These are phyloP conservation scores for Panthera tigris DNA, from an alignment of 2,113 vertebrate species.

Conservation along the genomic window DNA sequence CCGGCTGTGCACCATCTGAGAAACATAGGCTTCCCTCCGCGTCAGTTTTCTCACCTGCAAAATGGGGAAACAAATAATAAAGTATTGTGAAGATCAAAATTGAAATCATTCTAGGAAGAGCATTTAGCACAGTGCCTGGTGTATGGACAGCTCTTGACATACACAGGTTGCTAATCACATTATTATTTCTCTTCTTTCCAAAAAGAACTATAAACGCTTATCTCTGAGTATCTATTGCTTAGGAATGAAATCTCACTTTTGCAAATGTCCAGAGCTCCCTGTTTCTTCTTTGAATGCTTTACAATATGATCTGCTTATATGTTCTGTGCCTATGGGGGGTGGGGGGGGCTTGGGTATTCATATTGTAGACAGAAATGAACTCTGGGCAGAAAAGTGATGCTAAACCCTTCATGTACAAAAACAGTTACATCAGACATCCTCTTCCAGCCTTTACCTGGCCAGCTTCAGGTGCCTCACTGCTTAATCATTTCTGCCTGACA, in stretches of 20 bases:
- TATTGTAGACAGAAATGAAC: not conserved
- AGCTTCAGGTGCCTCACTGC: not conserved
- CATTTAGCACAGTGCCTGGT: not conserved
- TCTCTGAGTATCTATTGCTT: not conserved
- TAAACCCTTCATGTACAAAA: not conserved
- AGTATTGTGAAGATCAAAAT: not conserved
- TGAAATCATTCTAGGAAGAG: not conserved
- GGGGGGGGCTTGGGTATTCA: not conserved
- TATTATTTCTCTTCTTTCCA: not conserved
- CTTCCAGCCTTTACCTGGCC: not conserved
- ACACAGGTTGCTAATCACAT: not conserved
- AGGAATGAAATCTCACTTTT: not conserved
- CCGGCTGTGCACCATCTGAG: rapidly evolving
- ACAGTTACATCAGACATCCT: not conserved
- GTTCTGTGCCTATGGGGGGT: not conserved
- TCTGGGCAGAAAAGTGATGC: not conserved
- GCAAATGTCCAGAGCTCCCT: not conserved
- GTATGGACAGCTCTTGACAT: not conserved
- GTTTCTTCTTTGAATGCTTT: not conserved
- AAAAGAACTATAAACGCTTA: not conserved
- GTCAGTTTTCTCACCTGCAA: not conserved
- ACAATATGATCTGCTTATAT: not conserved
- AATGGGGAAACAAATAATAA: not conserved
- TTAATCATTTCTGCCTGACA: not conserved
- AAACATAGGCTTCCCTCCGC: not conserved